Percentiles rank a stretch among this genome's conserved stretches.
Evolutionary conservation across 2,888 invertebrate species (phyloP).

Genomic region (Drosophila nr. medialis): DNA sequence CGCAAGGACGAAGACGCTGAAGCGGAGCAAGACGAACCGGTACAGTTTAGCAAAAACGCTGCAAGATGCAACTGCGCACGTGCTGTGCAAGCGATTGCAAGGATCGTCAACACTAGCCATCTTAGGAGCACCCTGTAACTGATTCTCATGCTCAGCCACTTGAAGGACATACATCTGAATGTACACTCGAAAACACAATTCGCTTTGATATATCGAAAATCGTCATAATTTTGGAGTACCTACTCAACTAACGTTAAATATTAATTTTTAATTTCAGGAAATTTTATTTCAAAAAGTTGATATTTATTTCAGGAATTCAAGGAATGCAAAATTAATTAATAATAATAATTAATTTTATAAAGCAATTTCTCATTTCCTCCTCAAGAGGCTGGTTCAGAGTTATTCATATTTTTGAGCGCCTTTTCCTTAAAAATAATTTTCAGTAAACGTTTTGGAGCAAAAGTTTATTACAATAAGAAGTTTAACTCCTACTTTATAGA

Average conservation of each 20-base stretch:
- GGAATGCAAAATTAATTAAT: neutral
- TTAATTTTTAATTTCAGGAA: neutral
- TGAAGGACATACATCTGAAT: slow-evolving; percentile 22
- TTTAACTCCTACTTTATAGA: neutral
- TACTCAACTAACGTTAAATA: neutral
- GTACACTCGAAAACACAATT: neutral
- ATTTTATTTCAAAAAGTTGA: neutral
- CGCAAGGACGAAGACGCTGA: slow-evolving; percentile 34
- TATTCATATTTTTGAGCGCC: too few relatives aligned
- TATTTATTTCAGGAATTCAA: neutral
- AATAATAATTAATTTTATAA: neutral
- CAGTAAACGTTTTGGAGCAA: too few relatives aligned
- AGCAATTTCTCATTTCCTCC: too few relatives aligned
- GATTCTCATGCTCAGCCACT: slow-evolving; percentile 23
- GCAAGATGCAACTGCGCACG: slow-evolving; percentile 60
- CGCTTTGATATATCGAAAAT: neutral
- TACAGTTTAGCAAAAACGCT: slow-evolving; percentile 61
- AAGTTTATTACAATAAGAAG: neutral
- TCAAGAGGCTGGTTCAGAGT: too few relatives aligned
- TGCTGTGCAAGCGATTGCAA: slow-evolving; percentile 39
- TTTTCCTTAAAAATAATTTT: neutral
- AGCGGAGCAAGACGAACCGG: slow-evolving; percentile 42
- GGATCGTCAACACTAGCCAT: slow-evolving; percentile 23
- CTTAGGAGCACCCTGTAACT: slow-evolving; percentile 26
- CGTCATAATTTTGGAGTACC: neutral